These are phyloP conservation scores for Apodemia mormo DNA, from an alignment of 2,888 invertebrate genomes.

Conservation along the genomic window DNA sequence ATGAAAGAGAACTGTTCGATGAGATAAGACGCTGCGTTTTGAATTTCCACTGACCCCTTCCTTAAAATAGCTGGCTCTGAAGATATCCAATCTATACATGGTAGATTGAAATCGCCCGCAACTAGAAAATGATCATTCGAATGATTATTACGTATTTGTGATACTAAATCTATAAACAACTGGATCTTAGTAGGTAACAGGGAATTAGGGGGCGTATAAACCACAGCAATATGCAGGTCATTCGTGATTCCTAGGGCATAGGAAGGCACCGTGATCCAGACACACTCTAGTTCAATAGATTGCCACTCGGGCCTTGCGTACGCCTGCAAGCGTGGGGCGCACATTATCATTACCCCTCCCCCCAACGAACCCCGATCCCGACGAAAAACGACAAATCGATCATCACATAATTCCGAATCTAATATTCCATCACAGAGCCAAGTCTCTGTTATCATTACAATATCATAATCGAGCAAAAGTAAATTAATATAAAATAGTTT, in stretches of 20 bases:
- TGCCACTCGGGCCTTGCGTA: background rate
- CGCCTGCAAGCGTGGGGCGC: background rate
- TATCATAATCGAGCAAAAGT: too few species aligned
- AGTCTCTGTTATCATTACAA: too few species aligned
- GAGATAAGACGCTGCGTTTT: too few species aligned
- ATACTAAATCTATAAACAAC: background rate
- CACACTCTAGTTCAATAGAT: background rate
- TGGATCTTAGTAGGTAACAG: too few species aligned
- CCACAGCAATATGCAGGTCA: background rate
- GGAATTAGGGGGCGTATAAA: background rate
- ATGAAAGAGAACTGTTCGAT: too few species aligned
- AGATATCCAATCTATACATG: slow-evolving; percentile 27
- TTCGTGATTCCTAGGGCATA: too few species aligned
- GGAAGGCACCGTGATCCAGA: background rate
- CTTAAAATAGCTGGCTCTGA: background rate
- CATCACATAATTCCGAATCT: background rate
- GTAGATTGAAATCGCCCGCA: slow-evolving; percentile 16
- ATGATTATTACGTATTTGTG: slow-evolving; percentile 16
- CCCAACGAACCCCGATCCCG: background rate
- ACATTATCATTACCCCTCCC: background rate
- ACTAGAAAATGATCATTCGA: slow-evolving; percentile 27
- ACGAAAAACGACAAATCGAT: background rate
- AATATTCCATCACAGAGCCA: too few species aligned
- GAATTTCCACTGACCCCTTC: too few species aligned
- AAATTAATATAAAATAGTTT: background rate